Conservation (phyloP, 2,888 invertebrate species). For the Yponomeuta malinellus region DNA sequence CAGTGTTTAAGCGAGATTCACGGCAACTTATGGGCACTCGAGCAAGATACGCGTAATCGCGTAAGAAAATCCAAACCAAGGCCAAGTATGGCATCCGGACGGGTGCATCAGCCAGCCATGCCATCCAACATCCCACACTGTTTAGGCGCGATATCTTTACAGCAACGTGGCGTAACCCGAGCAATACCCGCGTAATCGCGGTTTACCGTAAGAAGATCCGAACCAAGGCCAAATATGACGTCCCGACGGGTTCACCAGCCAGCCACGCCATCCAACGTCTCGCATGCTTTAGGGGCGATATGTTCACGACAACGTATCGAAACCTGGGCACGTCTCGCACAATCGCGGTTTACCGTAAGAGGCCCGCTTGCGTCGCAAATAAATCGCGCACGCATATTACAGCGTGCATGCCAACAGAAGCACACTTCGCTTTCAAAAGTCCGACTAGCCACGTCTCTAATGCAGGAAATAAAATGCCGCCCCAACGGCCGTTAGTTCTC, state of each 20-base stretch:
- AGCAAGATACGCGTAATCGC: background rate
- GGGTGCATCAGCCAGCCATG: no score
- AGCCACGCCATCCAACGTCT: constrained; percentile 24
- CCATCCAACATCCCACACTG: no score
- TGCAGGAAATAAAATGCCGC: no score
- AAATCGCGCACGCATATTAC: constrained; percentile 40
- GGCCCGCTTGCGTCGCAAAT: constrained; percentile 66
- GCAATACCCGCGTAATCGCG: no score
- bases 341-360: constrained; percentile 44
- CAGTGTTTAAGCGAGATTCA: no score
- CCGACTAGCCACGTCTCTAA: no score
- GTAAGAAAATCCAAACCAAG: background rate
- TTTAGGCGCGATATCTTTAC: no score
- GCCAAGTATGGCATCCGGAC: no score
- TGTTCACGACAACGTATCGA: constrained; percentile 10
- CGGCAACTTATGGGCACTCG: no score
- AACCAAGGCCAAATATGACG: background rate
- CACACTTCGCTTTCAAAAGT: constrained; percentile 17
- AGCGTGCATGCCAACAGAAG: background rate
- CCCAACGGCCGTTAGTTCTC: no score
- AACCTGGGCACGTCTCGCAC: constrained; percentile 18
- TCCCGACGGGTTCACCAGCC: background rate
- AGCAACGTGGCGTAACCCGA: no score
- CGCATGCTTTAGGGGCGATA: constrained; percentile 21
- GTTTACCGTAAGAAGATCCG: no score